Base-by-base conservation (phyloP, 2,113 vertebrate genomes). In the Pipa parva region DNA sequence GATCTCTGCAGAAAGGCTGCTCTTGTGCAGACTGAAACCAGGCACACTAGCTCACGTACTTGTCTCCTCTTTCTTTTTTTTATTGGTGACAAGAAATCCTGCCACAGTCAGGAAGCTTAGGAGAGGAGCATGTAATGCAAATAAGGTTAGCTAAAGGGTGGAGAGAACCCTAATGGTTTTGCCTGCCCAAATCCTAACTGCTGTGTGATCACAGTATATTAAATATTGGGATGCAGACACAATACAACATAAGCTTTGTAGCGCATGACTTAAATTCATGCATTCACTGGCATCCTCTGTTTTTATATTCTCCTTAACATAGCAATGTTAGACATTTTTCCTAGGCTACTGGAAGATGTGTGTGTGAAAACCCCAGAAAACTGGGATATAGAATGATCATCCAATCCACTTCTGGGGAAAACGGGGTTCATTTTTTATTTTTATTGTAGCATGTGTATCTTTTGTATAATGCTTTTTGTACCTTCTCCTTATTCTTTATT, bases 401-500 rank as follows among this genome's bases (percentile, higher is more conserved):
- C 39, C 54, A 26, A 58, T 48, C 52, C 31, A 57, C 17, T 15
- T 58, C 45, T 57, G 29, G 56, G 33, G 37, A 11, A 49, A n/a
- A 46, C 26, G 39, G 39, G 49, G 33, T 59, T 50, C 49, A 11
- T 36, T 33, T 54, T n/a, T 27, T 54, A 29, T 70, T 70, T 60
- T 60, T 60, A 69, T n/a, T 60, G 66, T 70, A 61, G 66, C 66
- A 70, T 61, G 57, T 69, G 57, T 69, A 31, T 61, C 12, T 60
- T 70, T 68, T 68, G 55, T 59, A 68, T 68, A 29, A 70, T 70
- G 57, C 66, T 52, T 70, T 68, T 70, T 70, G 57, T 61, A 60
- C 51, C 57, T 29, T 25, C 66, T 31, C 31, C 55, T 48, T 51
- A 22, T 49, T 42, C 49, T 48, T 24, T 11, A 54, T 54, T 39